Base-by-base conservation (phyloP, 1,140 invertebrate species). In the Venustaconcha ellipsiformis region DNA sequence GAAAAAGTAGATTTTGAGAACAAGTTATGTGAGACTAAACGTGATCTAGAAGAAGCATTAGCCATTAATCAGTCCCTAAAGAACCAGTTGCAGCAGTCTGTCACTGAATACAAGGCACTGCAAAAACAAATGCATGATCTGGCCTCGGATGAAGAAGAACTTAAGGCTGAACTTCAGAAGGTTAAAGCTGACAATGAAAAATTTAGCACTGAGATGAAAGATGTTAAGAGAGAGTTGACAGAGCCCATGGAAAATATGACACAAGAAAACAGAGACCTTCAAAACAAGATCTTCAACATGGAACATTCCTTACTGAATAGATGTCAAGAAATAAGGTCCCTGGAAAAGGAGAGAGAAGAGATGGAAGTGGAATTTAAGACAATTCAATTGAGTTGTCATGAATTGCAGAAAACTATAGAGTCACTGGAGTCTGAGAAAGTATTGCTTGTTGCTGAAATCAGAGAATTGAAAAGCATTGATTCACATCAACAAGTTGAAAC, bases 31-130 rank as follows among this genome's bases (percentile, higher is more conserved):
- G 58, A 60, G 30, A 67, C 58, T 63, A 70, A 77, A 67, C 26
- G 37, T 23, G 75, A 77, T 57, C 57, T 77, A 18, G 70, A 72
- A 48, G 67, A 55, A 12, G 72, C 75, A 17, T 64, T 72, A 60
- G 75, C 64, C 15, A 72, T 77, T 30, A 67, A 70, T n/a, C 75
- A 77, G n/a, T 59, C 26, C 6, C 26, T 77, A 13, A 66, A 72
- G 55, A 57, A 37, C 23, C 75, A 77, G 59, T 18, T 77, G 13
- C 70, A 77, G 62, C 68, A 72, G 57, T 65, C 68, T 14, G 70
- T 67, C 20, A 58, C 14, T 26, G 57, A 67, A 62, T 72, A 67
- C 37, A 72, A 77, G 26, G 60, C 12, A 23, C 66, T 65, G 56
- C 56, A 77, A 56, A 69, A 72, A 23, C 58, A 77, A 63, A 63